Conservation (phyloP, 2,888 invertebrate species). For the Oscheius sp. region DNA sequence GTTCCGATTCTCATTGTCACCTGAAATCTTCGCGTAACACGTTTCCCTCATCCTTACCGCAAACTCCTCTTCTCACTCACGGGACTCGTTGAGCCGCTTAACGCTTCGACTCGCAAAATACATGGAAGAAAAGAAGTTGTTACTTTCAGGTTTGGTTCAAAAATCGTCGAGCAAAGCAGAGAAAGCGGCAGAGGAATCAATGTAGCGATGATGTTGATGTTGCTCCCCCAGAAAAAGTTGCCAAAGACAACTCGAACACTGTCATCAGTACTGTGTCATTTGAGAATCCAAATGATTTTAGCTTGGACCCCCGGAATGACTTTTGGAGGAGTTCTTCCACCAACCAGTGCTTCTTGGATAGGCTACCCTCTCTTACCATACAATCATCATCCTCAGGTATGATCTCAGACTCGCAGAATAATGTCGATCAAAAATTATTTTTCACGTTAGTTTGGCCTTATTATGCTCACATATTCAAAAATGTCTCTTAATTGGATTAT, state of each 20-base stretch:
- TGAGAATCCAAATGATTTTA: conserved; percentile 4
- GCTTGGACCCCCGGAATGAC: conserved; percentile 31
- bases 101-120: neutral
- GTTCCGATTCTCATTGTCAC: neutral
- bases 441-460: too few relatives aligned
- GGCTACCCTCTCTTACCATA: conserved; percentile 10
- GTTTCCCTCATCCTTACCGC: conserved; percentile 7
- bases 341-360: neutral
- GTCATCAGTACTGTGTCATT: conserved; percentile 31
- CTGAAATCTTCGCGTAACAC: conserved; percentile 4
- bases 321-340: conserved; percentile 18
- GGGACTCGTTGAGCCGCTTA: conserved; percentile 16
- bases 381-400: conserved; percentile 9
- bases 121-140: neutral
- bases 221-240: neutral
- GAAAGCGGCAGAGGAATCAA: conserved; percentile 52
- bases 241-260: conserved; percentile 29
- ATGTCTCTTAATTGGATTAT: neutral
- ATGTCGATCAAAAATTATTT: neutral
- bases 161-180: conserved; percentile 52
- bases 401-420: neutral
- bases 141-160: conserved; percentile 55
- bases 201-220: conserved; percentile 18
- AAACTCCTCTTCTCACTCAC: conserved; percentile 22
- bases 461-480: too few relatives aligned